Evolutionary conservation across 2,113 vertebrate genomes (phyloP), one percentile per base, ranked within the genome.

Genomic region (Pipra filicauda): DNA sequence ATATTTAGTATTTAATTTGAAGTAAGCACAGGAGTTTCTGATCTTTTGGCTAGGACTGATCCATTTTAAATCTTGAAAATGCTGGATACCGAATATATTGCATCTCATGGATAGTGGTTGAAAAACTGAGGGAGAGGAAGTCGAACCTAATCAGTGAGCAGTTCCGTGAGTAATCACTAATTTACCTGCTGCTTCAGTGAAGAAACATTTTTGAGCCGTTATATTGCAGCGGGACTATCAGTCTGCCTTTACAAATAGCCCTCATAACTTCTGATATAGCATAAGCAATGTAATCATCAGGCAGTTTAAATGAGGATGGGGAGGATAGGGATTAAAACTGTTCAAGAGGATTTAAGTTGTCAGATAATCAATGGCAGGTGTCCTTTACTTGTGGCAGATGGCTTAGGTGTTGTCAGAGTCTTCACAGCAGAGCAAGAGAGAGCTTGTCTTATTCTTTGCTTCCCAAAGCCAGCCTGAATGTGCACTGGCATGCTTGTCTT

Each of bases 291-390:
- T 72, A 93, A 71, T 89, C 24, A 81, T 89, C 52, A 55, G 55
- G 46, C 75, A 82, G 52, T 90, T 92, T 94, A 95, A 90, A 66
- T 93, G 52, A 89, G 57, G 41, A 48, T 80, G 65, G n/a, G 30
- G 59, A 39, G 72, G 48, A 48, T 48, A 58, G 57, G 77, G 48
- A 88, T 96, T 96, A 69, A 89, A 91, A 80, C 64, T 75, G 31
- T 67, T 95, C 37, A 41, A 49, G 54, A 48, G 46, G 58, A 79
- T 96, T 93, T 88, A 52, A 69, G 12, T 61, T 86, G 62, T 80
- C 89, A 85, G 52, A 57, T 88, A 52, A 86, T 96, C 80, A 31
- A 24, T 80, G 81, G 37, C 86, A 95, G 86, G 37, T 95, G 88
- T 94, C 91, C 59, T 94, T 94, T 87, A 58, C 69, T 82, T 69